phyloP scores from a whole-genome alignment of 2,888 invertebrate genomes.

The Cheilosia urbana region DNA sequence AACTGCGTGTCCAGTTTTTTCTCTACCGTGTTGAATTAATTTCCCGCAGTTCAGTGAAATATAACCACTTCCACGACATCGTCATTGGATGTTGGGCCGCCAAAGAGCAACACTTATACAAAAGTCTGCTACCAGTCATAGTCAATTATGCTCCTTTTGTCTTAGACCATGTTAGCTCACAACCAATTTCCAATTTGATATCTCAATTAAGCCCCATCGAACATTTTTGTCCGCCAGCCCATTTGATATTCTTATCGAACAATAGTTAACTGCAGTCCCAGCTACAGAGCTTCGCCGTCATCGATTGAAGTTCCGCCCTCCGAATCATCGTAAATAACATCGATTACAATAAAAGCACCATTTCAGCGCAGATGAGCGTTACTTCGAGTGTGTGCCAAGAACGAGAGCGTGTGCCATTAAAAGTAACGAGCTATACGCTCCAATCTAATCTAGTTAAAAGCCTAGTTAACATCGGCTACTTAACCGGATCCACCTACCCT shows the following conservation, averaged over 20 bases:
- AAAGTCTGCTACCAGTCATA: conserved; percentile 65
- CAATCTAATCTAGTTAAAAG: conserved; percentile 69
- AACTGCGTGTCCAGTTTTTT: too few species aligned
- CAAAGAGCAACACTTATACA: conserved; percentile 55
- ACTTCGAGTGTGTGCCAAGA: conserved; percentile 9
- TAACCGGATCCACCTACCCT: conserved; percentile 68
- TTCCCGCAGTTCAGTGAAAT: conserved; percentile 22
- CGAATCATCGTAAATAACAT: conserved; percentile 59
- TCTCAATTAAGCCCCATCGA: conserved; percentile 52
- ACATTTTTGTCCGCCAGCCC: conserved; percentile 30
- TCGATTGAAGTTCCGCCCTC: conserved; percentile 37
- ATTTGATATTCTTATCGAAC: conserved; percentile 14
- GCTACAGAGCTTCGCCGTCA: conserved; percentile 10
- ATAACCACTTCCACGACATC: conserved; percentile 31
- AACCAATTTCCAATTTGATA: conserved; percentile 45
- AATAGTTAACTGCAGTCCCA: conserved; percentile 21
- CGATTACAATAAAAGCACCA: conserved; percentile 65
- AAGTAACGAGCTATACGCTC: conserved; percentile 50
- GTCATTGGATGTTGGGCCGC: conserved; percentile 44
- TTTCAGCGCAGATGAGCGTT: conserved; percentile 27
- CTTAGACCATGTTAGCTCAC: conserved; percentile 40
- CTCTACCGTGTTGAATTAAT: conserved; percentile 3
- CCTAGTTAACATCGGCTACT: conserved; percentile 68
- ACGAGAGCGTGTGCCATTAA: conserved; percentile 61
- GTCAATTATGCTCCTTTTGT: conserved; percentile 53